phyloP scores from a whole-genome alignment of 2,113 vertebrate genomes.

The Arizona elegans region DNA sequence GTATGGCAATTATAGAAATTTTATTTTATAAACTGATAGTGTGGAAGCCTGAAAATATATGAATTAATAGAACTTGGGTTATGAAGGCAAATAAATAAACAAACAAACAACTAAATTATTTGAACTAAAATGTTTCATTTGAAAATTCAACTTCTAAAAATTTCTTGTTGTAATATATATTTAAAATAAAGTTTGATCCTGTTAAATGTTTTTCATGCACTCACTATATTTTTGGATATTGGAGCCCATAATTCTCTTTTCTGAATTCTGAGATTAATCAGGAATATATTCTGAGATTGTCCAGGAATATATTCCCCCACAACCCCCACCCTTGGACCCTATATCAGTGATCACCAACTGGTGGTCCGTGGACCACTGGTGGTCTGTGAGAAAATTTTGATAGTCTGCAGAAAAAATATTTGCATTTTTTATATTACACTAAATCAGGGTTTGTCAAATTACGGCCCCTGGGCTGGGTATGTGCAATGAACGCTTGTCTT shows the following conservation, averaged over 20 bases:
- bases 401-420: no score
- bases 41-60: background rate
- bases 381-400: no score
- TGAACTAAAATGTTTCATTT: background rate
- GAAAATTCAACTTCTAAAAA: background rate
- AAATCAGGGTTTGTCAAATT: no score
- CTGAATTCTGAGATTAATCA: slow-evolving; percentile 11
- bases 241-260: background rate
- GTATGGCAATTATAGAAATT: background rate
- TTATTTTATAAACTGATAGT: background rate
- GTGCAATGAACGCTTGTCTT: no score
- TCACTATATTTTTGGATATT: background rate
- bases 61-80: background rate
- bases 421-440: no score
- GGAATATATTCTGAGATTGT: background rate
- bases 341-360: no score
- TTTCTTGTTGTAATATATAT: background rate
- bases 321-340: background rate
- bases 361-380: no score
- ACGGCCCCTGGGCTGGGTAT: no score
- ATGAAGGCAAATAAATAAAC: background rate
- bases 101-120: background rate
- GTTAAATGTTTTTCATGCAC: slow-evolving; percentile 14
- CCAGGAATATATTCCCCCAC: background rate
- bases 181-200: background rate